Conservation (phyloP, 2,113 vertebrate species). For the Pelecanoides urinatrix region DNA sequence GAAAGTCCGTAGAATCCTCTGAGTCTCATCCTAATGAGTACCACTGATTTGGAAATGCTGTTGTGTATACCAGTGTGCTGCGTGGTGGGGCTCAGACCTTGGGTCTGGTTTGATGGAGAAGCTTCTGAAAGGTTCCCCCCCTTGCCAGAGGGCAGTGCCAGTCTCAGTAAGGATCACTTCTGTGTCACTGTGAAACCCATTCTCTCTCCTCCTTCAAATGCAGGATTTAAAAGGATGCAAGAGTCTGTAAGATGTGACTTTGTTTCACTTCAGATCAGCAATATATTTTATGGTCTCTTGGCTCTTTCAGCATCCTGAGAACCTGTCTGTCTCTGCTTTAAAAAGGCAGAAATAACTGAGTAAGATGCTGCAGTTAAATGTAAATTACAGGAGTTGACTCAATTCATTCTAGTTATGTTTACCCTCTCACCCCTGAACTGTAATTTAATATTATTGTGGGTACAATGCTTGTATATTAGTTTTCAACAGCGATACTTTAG, state of each 20-base stretch:
- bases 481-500: neutral
- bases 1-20: neutral
- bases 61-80: neutral
- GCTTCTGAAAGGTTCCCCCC: neutral
- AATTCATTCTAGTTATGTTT: neutral
- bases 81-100: neutral
- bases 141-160: neutral
- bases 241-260: neutral
- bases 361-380: neutral
- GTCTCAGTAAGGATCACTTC: neutral
- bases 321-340: neutral
- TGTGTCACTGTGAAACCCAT: neutral
- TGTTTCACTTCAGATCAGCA: neutral
- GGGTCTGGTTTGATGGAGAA: neutral
- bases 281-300: neutral
- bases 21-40: conserved; percentile 21
- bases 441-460: neutral
- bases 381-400: neutral
- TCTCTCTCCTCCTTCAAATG: neutral
- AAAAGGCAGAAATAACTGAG: neutral
- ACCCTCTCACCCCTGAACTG: neutral
- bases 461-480: neutral
- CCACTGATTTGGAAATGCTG: neutral
- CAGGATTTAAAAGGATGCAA: neutral
- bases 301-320: neutral